Conservation (phyloP, 2,888 invertebrate genomes). For the Aporophyla lueneburgensis region DNA sequence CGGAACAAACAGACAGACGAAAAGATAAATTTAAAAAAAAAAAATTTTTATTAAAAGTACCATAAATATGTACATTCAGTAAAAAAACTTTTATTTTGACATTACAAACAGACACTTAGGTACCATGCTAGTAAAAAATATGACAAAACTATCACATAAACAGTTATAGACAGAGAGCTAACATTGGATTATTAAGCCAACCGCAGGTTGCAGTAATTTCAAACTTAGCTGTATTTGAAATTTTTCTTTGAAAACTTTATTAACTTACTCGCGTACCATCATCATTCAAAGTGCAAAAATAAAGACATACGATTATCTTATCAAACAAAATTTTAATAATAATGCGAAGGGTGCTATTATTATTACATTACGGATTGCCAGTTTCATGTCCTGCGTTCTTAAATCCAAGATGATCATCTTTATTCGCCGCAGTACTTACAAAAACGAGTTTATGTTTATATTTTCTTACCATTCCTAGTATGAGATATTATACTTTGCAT, state of each 20-base stretch:
- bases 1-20: too few species aligned
- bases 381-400: not conserved
- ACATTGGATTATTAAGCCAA: not conserved
- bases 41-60: too few species aligned
- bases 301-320: conserved; percentile 10
- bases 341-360: conserved; percentile 40
- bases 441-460: conserved; percentile 8
- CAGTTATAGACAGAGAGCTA: not conserved
- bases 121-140: not conserved
- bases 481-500: not conserved
- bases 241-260: conserved; percentile 12
- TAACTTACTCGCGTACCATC: not conserved
- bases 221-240: conserved; percentile 7
- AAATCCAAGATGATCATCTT: conserved; percentile 10
- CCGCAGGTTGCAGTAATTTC: conserved; percentile 1
- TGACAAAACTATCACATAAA: not conserved
- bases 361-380: conserved; percentile 12
- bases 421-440: conserved; percentile 1
- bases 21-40: too few species aligned
- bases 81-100: too few species aligned
- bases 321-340: conserved; percentile 22
- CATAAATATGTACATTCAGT: too few species aligned
- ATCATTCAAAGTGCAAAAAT: not conserved
- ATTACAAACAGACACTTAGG: too few species aligned
- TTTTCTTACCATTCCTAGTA: not conserved